A percentile compares a stretch with the other conserved stretches of the same genome.
Evolutionary conservation across 1,140 invertebrate genomes (phyloP).

Genomic region (Octopus bimaculoides): DNA sequence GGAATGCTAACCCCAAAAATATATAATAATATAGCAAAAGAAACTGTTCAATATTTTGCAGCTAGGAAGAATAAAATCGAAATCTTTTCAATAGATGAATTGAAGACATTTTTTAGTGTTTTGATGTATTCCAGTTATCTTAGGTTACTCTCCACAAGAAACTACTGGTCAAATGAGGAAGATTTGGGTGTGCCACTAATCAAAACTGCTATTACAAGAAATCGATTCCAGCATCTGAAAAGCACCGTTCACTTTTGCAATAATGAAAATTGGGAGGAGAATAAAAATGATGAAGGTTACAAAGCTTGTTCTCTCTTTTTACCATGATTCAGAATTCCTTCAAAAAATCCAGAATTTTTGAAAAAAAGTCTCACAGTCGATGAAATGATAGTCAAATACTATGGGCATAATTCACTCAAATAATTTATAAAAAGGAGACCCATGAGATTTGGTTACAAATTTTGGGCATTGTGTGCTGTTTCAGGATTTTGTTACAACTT

Average conservation of each 20-base stretch:
- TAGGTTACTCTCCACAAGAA: background rate
- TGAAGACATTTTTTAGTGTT: background rate
- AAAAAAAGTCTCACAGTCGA: background rate
- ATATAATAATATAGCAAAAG: background rate
- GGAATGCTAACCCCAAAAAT: background rate
- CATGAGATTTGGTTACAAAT: background rate
- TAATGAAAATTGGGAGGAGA: background rate
- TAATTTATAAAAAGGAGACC: background rate
- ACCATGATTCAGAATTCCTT: background rate
- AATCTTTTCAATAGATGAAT: background rate
- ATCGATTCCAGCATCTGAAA: background rate
- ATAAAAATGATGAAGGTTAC: background rate
- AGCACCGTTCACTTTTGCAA: background rate
- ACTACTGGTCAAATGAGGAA: constrained; percentile 4
- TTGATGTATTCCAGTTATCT: background rate
- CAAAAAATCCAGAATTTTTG: background rate
- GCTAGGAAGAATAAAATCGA: background rate
- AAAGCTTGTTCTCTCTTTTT: background rate
- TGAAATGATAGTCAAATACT: background rate
- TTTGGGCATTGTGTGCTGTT: background rate
- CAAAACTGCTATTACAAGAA: background rate
- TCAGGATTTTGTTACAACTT: background rate
- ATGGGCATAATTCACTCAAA: background rate
- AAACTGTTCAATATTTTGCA: constrained; percentile 1
- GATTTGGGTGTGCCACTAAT: background rate